phyloP scores from a whole-genome alignment of 2,888 invertebrate genomes.

The Griposia aprilina region DNA sequence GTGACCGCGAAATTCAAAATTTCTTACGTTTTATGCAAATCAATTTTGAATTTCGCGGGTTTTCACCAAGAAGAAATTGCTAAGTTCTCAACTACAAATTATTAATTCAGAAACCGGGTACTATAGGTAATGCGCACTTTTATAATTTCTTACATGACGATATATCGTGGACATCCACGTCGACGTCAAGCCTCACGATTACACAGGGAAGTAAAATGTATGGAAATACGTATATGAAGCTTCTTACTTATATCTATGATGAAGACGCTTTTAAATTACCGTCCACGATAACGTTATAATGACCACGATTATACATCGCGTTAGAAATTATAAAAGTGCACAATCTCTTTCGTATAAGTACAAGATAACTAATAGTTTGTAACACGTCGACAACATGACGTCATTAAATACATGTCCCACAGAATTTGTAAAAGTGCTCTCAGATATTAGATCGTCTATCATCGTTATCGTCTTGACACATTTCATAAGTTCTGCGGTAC shows the following conservation, averaged over 20 bases:
- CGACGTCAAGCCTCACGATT: neutral
- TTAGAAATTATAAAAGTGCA: neutral
- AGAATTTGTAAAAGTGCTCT: slow-evolving; percentile 52
- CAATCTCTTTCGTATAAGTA: slow-evolving; percentile 4
- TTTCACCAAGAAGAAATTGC: neutral
- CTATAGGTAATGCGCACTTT: neutral
- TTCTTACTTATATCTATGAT: neutral
- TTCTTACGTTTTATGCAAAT: neutral
- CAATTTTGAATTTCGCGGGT: neutral
- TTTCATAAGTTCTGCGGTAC: slow-evolving; percentile 39
- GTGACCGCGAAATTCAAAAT: neutral
- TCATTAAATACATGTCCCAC: slow-evolving; percentile 25
- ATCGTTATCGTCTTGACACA: slow-evolving; percentile 43
- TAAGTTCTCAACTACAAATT: neutral
- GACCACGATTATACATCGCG: neutral
- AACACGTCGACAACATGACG: slow-evolving; percentile 27
- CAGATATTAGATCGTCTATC: slow-evolving; percentile 56
- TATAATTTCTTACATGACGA: neutral
- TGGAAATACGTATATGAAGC: neutral
- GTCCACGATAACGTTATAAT: neutral
- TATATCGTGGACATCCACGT: neutral
- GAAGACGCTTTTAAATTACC: neutral
- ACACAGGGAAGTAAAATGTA: neutral
- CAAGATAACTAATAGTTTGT: slow-evolving; percentile 24
- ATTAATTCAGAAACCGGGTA: neutral